Evolutionary conservation across 2,888 invertebrate genomes (phyloP).

Genomic region (Chymomyza amoena): DNA sequence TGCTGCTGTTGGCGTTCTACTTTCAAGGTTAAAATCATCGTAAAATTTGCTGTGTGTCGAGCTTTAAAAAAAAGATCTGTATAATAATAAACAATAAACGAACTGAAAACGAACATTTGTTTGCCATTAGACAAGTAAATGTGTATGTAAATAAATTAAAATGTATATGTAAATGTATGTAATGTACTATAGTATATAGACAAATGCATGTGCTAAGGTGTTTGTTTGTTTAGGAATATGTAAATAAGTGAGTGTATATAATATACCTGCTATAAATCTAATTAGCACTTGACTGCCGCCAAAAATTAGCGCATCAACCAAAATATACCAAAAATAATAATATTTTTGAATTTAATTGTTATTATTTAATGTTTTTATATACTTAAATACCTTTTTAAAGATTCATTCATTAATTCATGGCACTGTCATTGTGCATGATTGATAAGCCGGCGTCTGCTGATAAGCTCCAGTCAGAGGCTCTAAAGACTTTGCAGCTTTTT

Average conservation of each 20-base stretch:
- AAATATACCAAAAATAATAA: constrained; percentile 19
- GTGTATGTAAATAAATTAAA: constrained; percentile 31
- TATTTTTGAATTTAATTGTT: not conserved
- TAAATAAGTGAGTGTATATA: not conserved
- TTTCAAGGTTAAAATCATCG: constrained; percentile 54
- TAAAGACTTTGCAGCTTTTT: not conserved
- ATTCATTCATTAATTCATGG: not conserved
- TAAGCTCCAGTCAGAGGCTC: not conserved
- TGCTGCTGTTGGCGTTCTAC: constrained; percentile 12
- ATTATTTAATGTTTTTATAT: not conserved
- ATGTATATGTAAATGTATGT: not conserved
- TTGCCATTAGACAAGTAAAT: constrained; percentile 53
- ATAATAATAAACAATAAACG: constrained; percentile 12
- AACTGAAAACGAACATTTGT: constrained; percentile 37
- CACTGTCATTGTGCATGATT: constrained; percentile 7
- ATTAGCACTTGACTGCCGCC: not conserved
- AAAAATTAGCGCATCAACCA: constrained; percentile 34
- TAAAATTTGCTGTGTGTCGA: constrained; percentile 36
- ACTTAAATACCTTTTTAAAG: too few relatives aligned
- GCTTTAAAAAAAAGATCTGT: not conserved
- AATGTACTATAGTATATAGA: not conserved
- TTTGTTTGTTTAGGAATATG: not conserved
- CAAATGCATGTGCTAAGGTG: not conserved
- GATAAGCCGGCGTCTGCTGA: constrained; percentile 14
- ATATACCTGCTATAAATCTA: not conserved